Evolutionary conservation across 2,888 invertebrate species (phyloP).

Genomic region (Hydropsyche betteni): DNA sequence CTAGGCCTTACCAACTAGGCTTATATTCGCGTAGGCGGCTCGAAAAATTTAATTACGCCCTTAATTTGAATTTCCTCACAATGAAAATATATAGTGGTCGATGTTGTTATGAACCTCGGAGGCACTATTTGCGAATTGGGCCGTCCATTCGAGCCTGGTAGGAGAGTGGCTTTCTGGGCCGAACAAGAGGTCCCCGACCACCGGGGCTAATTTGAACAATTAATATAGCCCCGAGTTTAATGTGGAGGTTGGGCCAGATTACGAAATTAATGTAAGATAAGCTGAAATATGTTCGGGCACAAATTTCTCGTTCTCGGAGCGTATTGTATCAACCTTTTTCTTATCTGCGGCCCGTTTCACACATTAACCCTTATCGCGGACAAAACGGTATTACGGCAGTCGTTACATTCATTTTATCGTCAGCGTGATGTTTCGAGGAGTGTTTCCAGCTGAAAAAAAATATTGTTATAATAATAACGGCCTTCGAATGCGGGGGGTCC

Average conservation of each 20-base stretch:
- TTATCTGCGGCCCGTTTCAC: slow-evolving; percentile 25
- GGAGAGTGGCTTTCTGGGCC: background rate
- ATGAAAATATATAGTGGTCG: slow-evolving; percentile 29
- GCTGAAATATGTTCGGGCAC: slow-evolving; percentile 26
- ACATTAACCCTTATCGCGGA: slow-evolving; percentile 33
- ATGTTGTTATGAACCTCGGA: slow-evolving; percentile 25
- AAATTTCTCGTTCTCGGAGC: slow-evolving; percentile 12
- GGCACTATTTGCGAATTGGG: slow-evolving; percentile 27
- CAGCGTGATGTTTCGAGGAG: slow-evolving; percentile 20
- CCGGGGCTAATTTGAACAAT: slow-evolving; percentile 27
- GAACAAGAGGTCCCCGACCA: slow-evolving; percentile 23
- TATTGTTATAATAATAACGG: slow-evolving; percentile 6
- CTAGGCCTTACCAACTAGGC: too few relatives aligned
- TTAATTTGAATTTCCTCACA: slow-evolving; percentile 29
- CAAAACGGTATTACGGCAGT: slow-evolving; percentile 30
- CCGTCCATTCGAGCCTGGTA: background rate
- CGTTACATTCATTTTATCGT: slow-evolving; percentile 29
- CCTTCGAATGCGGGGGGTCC: background rate
- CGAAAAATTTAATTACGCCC: slow-evolving; percentile 27
- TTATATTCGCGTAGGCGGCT: background rate
- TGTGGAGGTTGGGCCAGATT: slow-evolving; percentile 2
- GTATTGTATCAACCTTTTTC: slow-evolving; percentile 31
- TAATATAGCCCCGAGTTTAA: slow-evolving; percentile 27
- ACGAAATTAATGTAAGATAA: slow-evolving; percentile 31
- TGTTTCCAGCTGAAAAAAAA: background rate